Base-by-base conservation (phyloP, 2,797 vertebrate genomes). In the Echeneis naucrates region DNA sequence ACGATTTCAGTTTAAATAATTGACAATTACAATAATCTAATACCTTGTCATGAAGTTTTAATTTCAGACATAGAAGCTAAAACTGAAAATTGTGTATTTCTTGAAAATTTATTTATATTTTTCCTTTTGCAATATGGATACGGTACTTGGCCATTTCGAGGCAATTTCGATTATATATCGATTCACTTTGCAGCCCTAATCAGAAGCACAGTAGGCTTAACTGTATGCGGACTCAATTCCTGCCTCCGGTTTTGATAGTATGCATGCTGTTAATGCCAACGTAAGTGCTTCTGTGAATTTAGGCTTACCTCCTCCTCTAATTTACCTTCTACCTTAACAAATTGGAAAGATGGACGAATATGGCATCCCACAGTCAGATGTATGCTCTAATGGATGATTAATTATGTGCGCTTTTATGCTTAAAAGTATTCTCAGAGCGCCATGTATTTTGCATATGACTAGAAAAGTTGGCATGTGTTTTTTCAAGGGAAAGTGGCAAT, bases 351-450 rank as follows among this genome's bases (percentile, higher is more conserved):
- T 63, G 65, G 71, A 61, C 42, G 4, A 51, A 70, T 50, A 54
- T 56, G 33, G 70, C 61, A 58, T 47, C 51, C 44, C 37, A 66
- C 48, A 70, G 65, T 74, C 60, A 68, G 77, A 84, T 78, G 33
- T 44, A 63, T 16, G 32, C 68, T 52, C 62, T 85, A 80, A 87
- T 86, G 80, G 72, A 79, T 74, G 78, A 78, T 53, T 87, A 67
- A 77, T 75, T 55, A 68, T 48, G 59, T 67, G 68, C 64, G 48
- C 67, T 71, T 74, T 73, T 69, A 76, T 75, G 74, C 55, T 50
- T 13, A 56, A 64, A 66, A 78, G 83, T 75, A 71, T 65, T 59
- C 52, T 73, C 38, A 51, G 32, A 62, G 57, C 61, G 12, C 48
- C n/a, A 40, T 37, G 27, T 70, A 60, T 71, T 71, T 52, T 69